A percentile compares a stretch with the other conserved stretches of the same genome.
These are phyloP conservation scores for Hypena proboscidalis DNA, from an alignment of 2,888 invertebrate genomes.

Conservation along the genomic window DNA sequence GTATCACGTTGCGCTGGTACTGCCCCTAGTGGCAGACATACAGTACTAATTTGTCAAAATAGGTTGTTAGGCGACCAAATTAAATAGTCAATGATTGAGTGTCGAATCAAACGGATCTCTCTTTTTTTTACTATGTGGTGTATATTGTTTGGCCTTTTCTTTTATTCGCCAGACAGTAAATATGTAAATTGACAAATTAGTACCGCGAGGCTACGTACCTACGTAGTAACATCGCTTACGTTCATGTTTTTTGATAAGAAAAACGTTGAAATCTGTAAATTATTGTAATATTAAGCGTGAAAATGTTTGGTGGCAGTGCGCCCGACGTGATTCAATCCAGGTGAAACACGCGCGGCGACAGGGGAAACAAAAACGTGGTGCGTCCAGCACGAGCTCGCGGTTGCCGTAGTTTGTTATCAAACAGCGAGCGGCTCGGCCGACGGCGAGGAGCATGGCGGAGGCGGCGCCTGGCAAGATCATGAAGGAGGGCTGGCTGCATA, in stretches of 20 bases:
- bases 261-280: slow-evolving; percentile 48
- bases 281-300: slow-evolving; percentile 48
- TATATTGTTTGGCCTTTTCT: slow-evolving; percentile 30
- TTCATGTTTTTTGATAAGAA: slow-evolving; percentile 65
- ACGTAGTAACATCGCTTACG: slow-evolving; percentile 69
- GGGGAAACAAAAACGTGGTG: slow-evolving; percentile 59
- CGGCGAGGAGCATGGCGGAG: slow-evolving; percentile 79
- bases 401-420: slow-evolving; percentile 71
- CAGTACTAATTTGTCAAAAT: slow-evolving; percentile 82
- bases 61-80: slow-evolving; percentile 67
- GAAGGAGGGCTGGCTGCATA: slow-evolving; percentile 98
- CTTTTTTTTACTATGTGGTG: slow-evolving; percentile 45
- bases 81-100: slow-evolving; percentile 34
- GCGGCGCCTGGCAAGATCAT: slow-evolving; percentile 87
- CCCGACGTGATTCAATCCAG: slow-evolving; percentile 59
- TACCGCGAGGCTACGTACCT: slow-evolving; percentile 78
- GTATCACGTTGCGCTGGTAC: slow-evolving; percentile 54
- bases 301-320: slow-evolving; percentile 63
- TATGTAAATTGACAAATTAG: slow-evolving; percentile 43
- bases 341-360: slow-evolving; percentile 62
- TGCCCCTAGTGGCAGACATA: slow-evolving; percentile 78
- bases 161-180: slow-evolving; percentile 52
- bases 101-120: slow-evolving; percentile 51
- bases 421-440: slow-evolving; percentile 58
- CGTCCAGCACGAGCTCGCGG: slow-evolving; percentile 45